A percentile compares a stretch with the other conserved stretches of the same genome.
Evolutionary conservation across 2,888 invertebrate genomes (phyloP).

Genomic region (Hecatera dysodea): DNA sequence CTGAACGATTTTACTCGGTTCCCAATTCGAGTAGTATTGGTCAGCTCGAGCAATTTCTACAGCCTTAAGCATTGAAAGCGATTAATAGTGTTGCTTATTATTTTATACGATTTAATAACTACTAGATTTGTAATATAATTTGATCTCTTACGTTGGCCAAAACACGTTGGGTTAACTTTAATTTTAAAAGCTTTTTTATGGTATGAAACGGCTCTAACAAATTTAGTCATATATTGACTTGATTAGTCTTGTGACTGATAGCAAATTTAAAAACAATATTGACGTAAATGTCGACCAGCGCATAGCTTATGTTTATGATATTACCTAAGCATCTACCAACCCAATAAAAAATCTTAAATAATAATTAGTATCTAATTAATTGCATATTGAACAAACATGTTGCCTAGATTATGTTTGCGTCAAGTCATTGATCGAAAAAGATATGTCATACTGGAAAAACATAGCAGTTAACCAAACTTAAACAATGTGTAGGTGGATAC

Average conservation of each 20-base stretch:
- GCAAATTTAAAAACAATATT: not conserved
- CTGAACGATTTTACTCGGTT: no score
- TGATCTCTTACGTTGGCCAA: not conserved
- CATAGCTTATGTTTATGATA: not conserved
- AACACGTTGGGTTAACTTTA: no score
- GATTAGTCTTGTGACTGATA: no score
- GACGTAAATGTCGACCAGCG: no score
- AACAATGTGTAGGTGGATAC: not conserved
- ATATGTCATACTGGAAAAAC: not conserved
- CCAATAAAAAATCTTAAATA: not conserved
- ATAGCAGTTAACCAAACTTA: not conserved
- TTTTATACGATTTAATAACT: no score
- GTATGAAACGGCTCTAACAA: not conserved
- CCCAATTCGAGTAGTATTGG: no score
- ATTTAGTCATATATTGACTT: no score
- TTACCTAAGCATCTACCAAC: no score
- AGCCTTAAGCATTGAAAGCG: no score
- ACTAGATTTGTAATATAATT: not conserved
- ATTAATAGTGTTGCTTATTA: no score
- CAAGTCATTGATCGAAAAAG: not conserved
- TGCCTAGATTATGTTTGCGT: not conserved
- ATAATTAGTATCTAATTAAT: not conserved
- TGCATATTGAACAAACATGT: not conserved
- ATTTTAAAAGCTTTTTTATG: no score
- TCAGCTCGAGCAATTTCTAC: no score